Percentiles rank a stretch among this genome's conserved stretches.
Evolutionary conservation across 2,888 invertebrate species (phyloP).

Genomic region (Drosophila greeni): DNA sequence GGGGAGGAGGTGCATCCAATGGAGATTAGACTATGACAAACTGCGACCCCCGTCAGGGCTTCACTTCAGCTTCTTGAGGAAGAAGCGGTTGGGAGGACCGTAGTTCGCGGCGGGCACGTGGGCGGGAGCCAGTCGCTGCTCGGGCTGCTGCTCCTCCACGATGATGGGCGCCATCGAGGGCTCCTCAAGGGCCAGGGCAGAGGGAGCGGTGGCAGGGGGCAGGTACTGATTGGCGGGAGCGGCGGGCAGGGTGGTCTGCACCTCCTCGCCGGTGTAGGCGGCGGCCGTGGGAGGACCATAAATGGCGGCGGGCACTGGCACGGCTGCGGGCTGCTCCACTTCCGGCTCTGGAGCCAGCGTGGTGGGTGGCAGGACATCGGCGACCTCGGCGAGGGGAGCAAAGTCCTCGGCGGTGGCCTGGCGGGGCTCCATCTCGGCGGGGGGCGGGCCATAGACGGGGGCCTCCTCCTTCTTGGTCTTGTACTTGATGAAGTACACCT

Average conservation of each 20-base stretch:
- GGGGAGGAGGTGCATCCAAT: conserved; percentile 27
- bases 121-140: conserved; percentile 55
- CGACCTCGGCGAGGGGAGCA: conserved; percentile 51
- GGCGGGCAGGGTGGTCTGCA: conserved; percentile 57
- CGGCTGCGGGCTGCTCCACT: conserved; percentile 49
- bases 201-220: conserved; percentile 62
- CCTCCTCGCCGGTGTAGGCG: conserved; percentile 57
- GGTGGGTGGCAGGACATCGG: conserved; percentile 55
- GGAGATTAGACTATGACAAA: conserved; percentile 57
- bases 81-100: conserved; percentile 83
- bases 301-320: conserved; percentile 42
- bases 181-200: conserved; percentile 49
- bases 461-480: conserved; percentile 78
- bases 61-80: conserved; percentile 66
- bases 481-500: conserved; percentile 88
- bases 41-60: conserved; percentile 39
- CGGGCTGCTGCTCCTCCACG: conserved; percentile 64
- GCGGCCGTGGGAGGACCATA: conserved; percentile 62
- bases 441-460: conserved; percentile 75
- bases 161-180: conserved; percentile 67
- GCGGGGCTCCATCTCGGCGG: conserved; percentile 63
- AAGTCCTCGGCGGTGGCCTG: conserved; percentile 51
- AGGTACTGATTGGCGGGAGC: conserved; percentile 69
- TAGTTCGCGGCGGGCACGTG: conserved; percentile 80
- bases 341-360: conserved; percentile 60